Percentiles rank a stretch among this genome's conserved stretches.
Conservation (phyloP, 2,888 invertebrate genomes). For the Conomelus anceps region DNA sequence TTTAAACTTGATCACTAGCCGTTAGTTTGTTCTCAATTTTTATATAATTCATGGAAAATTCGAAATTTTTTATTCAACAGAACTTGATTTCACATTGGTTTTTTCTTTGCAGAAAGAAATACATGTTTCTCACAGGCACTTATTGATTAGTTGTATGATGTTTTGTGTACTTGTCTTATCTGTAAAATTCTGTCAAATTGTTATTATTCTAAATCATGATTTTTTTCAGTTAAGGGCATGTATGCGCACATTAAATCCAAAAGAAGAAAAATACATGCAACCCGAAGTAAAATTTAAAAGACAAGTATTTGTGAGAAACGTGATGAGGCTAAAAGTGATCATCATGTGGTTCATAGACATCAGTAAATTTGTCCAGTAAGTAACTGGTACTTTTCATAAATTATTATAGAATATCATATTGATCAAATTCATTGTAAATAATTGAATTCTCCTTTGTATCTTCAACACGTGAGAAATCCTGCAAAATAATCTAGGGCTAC, state of each 20-base stretch:
- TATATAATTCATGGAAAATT: no score
- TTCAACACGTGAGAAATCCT: no score
- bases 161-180: no score
- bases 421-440: no score
- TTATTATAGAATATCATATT: background rate
- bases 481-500: background rate
- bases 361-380: constrained; percentile 86
- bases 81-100: no score
- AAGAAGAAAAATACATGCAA: constrained; percentile 91
- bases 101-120: no score
- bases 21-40: no score
- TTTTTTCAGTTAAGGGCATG: constrained; percentile 67
- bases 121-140: no score
- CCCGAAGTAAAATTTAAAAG: constrained; percentile 93
- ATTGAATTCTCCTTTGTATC: no score
- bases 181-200: background rate
- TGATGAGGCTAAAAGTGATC: constrained; percentile 83
- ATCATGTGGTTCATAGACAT: constrained; percentile 82
- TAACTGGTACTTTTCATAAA: constrained; percentile 32
- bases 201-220: background rate
- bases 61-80: no score
- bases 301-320: constrained; percentile 87
- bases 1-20: no score
- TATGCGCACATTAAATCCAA: constrained; percentile 86
- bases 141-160: no score